Percentiles rank a stretch among this genome's conserved stretches.
Evolutionary conservation across 2,113 vertebrate species (phyloP).

Genomic region (Peromyscus leucopus): DNA sequence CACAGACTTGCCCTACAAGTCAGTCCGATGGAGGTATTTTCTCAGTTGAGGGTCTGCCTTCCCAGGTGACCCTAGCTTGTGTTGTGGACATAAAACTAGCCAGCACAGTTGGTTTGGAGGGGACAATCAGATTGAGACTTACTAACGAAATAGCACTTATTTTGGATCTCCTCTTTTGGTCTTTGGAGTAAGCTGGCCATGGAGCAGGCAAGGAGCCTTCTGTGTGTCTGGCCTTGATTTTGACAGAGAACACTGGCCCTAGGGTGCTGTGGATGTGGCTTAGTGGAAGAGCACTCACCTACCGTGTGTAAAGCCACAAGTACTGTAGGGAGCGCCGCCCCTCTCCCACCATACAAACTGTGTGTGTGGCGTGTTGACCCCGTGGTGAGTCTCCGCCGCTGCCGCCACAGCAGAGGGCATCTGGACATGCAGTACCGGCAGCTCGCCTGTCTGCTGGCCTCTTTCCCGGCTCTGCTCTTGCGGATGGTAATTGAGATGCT

Average conservation of each 20-base stretch:
- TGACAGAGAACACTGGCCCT: neutral
- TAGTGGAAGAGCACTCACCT: neutral
- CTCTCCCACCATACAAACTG: neutral
- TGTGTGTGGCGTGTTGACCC: too few species aligned
- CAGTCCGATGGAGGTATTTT: neutral
- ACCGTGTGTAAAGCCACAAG: too few species aligned
- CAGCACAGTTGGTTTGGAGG: neutral
- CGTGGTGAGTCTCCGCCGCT: too few species aligned
- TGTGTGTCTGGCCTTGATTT: neutral
- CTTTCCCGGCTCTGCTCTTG: neutral
- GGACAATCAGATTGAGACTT: neutral
- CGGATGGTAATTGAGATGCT: slow-evolving; percentile 27
- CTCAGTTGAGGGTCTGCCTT: neutral
- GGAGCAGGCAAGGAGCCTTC: neutral
- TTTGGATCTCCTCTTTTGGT: neutral
- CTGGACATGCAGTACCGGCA: neutral
- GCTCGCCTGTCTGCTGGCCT: neutral
- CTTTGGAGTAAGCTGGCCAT: neutral
- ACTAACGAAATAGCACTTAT: neutral
- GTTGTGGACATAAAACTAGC: neutral
- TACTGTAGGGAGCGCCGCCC: too few species aligned
- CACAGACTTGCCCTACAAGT: neutral
- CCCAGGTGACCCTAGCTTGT: neutral
- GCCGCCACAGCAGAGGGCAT: neutral
- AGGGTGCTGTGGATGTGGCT: too few species aligned